Conservation (phyloP, 2,888 invertebrate species). For the Dorcus hopei region DNA sequence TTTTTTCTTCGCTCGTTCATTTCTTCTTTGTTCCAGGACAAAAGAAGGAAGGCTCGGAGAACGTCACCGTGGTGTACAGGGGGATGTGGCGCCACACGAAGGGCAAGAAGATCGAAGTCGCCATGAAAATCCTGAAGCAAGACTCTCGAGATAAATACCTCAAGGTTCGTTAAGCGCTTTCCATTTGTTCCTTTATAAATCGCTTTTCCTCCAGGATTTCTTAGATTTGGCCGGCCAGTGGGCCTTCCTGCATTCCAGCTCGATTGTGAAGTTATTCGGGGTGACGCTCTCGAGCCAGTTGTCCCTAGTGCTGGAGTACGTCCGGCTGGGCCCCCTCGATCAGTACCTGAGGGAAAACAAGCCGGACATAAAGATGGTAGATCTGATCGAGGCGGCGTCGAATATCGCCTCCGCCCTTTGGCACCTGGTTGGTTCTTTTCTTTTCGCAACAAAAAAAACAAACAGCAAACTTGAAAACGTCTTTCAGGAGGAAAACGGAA, state of each 20-base stretch:
- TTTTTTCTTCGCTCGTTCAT: no score
- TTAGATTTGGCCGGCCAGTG: slow-evolving; percentile 74
- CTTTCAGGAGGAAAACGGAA: slow-evolving; percentile 65
- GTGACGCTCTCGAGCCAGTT: slow-evolving; percentile 73
- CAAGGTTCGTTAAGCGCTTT: slow-evolving; percentile 50
- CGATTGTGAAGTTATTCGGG: slow-evolving; percentile 75
- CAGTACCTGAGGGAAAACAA: slow-evolving; percentile 59
- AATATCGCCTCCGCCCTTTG: slow-evolving; percentile 81
- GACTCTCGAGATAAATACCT: slow-evolving; percentile 61
- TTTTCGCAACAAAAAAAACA: neutral
- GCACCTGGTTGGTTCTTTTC: slow-evolving; percentile 63
- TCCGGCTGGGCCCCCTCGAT: slow-evolving; percentile 76
- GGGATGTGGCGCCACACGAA: slow-evolving; percentile 76
- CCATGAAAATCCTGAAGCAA: slow-evolving; percentile 73
- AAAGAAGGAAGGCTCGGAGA: slow-evolving; percentile 59
- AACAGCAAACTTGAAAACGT: neutral
- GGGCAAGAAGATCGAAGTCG: slow-evolving; percentile 73
- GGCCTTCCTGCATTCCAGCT: slow-evolving; percentile 73
- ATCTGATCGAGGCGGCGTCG: slow-evolving; percentile 78
- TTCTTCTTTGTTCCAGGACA: slow-evolving; percentile 50
- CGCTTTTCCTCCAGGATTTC: slow-evolving; percentile 61
- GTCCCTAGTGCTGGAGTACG: slow-evolving; percentile 78
- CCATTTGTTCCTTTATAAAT: neutral
- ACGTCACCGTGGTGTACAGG: slow-evolving; percentile 65
- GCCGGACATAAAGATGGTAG: slow-evolving; percentile 58